Evolutionary conservation across 1,140 invertebrate genomes (phyloP).

Genomic region (Anastatus disparis): DNA sequence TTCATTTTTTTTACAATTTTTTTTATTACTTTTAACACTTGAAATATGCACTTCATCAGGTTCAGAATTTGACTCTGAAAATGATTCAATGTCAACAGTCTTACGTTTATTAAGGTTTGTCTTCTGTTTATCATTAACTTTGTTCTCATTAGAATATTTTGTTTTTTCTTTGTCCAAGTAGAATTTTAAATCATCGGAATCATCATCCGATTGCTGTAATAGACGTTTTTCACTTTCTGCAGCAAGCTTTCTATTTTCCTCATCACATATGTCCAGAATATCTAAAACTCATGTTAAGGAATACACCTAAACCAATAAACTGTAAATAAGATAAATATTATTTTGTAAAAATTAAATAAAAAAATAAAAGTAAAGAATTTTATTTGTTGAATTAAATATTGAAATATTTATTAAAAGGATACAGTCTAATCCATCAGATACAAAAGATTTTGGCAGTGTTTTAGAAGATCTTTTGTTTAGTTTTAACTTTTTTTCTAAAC

Average conservation of each 20-base stretch:
- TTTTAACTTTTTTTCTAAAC: slow-evolving; percentile 85
- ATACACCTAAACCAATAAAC: no score
- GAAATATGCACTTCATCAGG: slow-evolving; percentile 44
- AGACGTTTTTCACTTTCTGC: slow-evolving; percentile 74
- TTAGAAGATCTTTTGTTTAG: slow-evolving; percentile 83
- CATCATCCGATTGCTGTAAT: slow-evolving; percentile 71
- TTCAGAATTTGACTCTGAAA: slow-evolving; percentile 40
- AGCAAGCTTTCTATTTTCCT: slow-evolving; percentile 74
- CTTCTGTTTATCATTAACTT: neutral
- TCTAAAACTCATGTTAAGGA: slow-evolving; percentile 65
- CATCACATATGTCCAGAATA: slow-evolving; percentile 83
- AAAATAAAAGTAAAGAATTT: no score
- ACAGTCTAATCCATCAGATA: slow-evolving; percentile 88
- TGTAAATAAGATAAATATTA: no score
- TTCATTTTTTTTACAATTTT: slow-evolving; percentile 38
- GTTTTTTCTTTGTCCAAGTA: slow-evolving; percentile 49
- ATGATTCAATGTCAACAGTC: slow-evolving; percentile 1
- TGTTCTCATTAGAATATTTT: slow-evolving; percentile 30
- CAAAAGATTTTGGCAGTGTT: slow-evolving; percentile 80
- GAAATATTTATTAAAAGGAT: slow-evolving; percentile 70
- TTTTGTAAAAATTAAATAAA: no score
- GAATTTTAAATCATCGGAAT: slow-evolving; percentile 65
- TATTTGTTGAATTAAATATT: slow-evolving; percentile 32
- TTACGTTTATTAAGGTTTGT: slow-evolving; percentile 36
- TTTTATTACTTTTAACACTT: slow-evolving; percentile 36